Evolutionary conservation across 2,888 invertebrate genomes (phyloP).

Genomic region (Clunio marinus): DNA sequence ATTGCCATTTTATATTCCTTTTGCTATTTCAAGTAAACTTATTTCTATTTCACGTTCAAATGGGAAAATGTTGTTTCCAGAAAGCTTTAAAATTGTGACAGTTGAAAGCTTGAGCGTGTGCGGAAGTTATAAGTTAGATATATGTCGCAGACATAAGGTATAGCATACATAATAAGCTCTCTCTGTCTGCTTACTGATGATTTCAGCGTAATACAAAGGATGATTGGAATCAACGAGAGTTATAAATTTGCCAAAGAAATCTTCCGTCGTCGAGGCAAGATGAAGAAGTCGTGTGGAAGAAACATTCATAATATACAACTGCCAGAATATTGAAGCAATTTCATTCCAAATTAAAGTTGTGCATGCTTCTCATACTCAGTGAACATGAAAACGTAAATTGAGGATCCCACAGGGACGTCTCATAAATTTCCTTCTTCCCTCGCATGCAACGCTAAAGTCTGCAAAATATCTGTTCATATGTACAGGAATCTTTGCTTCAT

Average conservation of each 20-base stretch:
- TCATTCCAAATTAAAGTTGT: conserved; percentile 13
- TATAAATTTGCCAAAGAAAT: conserved; percentile 5
- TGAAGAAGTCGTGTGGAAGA: background rate
- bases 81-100: too few species aligned
- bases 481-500: too few species aligned
- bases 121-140: background rate
- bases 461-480: too few species aligned
- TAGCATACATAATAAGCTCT: conserved; percentile 26
- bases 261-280: background rate
- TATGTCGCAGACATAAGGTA: conserved; percentile 15
- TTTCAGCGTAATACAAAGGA: background rate
- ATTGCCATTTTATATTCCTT: conserved; percentile 27
- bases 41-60: background rate
- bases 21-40: background rate
- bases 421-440: conserved; percentile 6
- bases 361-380: conserved; percentile 6
- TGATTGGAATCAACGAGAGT: conserved; percentile 20
- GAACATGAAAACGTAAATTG: conserved; percentile 23
- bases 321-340: background rate
- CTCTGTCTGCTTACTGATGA: conserved; percentile 18
- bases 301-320: conserved; percentile 4
- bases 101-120: background rate
- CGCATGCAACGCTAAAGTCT: too few species aligned
- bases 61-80: too few species aligned
- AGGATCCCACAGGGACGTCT: conserved; percentile 5